Evolutionary conservation across 2,888 invertebrate species (phyloP), one percentile per base, ranked within the genome.

Genomic region (Trichogramma evanescens): DNA sequence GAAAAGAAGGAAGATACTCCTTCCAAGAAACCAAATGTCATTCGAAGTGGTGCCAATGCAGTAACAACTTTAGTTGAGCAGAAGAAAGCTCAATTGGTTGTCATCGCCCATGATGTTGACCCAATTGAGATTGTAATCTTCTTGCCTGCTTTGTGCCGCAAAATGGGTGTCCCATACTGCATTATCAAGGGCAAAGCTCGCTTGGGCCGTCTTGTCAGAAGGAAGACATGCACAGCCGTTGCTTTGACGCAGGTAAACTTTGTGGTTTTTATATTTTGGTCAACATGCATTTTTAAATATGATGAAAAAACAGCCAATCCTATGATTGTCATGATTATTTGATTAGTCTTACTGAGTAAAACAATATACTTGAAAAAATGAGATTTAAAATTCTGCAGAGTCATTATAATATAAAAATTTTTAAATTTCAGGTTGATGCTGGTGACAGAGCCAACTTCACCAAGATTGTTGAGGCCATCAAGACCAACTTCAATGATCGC

Each of bases 161-260:
- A 98, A 82, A 99, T 99, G 98, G 97, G 96, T 63, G 95, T 99
- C n/a, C 98, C 99, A 13, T 99, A 99, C 81, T 98, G 98, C 80
- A 98, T 99, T 71, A 89, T 99, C 40, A 99, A 99, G 82, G 95
- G 97, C 76, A 99, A 99, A 81, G 94, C 98, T 48, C 88, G 97
- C 65, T 83, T 99, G 62, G 99, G 99, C 72, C 87, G 91, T 67
- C 88, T 99, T 60, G 97, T 98, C 0, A 89, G 94, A 76, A 89
- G 97, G 76, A 99, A 98, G 82, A 98, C 97, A 0, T 93, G 93
- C 81, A 86, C 95, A 0, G 84, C 91, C 69, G 81, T 99, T 70
- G 96, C 96, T 52, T 81, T 97, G 64, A 91, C 93, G 69, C 85
- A 89, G 79, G 93, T 94, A 79, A 75, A 71, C 61, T 65, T 58